Base-by-base conservation (phyloP, 2,797 vertebrate genomes). In the Argentina silus region DNA sequence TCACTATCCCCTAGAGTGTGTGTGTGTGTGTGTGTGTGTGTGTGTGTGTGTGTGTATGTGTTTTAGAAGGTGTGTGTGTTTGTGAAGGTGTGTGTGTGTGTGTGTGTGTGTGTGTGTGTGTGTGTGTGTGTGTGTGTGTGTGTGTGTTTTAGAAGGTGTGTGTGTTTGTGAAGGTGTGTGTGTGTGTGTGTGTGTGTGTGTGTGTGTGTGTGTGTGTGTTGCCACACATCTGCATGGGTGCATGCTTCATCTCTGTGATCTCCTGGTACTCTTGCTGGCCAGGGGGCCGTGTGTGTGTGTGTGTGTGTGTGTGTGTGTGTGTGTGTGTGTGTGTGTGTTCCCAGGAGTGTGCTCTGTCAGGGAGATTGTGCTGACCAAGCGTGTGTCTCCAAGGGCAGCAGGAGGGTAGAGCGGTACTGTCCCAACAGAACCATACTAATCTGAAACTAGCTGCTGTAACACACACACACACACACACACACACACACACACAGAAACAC, bases 311-410 rank as follows among this genome's bases (percentile, higher is more conserved):
- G 62, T 45, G 62, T 19, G 7, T 14, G 62, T 47, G 62, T n/a
- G 56, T 21, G n/a, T 56, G n/a, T n/a, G 17, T n/a, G 17, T 67
- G 23, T 75, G 48, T 72, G 59, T 59, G 50, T 42, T 78, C 79
- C 77, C 74, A 67, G 50, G 78, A 77, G 74, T 10, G 23, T 19
- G 50, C 59, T 72, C 56, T 59, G 64, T 69, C 68, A 61, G 23
- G 23, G 45, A 72, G 75, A 74, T 59, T 72, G 66, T 80, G 83
- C 79, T 80, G 79, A 79, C 70, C 43, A 72, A 70, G 80, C 72
- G 64, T 23, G 50, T 15, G 63, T 57, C 59, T 74, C 81, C 73
- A 78, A 82, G 76, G 80, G 55, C 71, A 65, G 59, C 51, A 47
- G 42, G 70, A 78, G 65, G 73, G 57, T 50, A 67, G 61, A 55